Percentiles rank a stretch among this genome's conserved stretches.
Conservation (phyloP, 1,140 invertebrate species). For the Penaeus chinensis region DNA sequence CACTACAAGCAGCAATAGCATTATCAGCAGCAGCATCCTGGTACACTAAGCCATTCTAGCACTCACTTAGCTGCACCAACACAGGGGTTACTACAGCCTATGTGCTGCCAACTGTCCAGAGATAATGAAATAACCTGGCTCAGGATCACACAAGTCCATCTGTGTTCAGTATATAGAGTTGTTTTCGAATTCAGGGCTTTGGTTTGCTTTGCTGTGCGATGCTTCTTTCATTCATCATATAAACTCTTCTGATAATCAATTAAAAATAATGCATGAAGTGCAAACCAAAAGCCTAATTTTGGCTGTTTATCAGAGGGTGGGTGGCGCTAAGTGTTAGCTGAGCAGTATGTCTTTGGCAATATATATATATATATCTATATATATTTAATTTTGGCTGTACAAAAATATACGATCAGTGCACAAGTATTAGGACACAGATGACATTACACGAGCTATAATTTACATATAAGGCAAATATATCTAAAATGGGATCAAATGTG, state of each 20-base stretch:
- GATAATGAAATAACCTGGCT: conserved; percentile 40
- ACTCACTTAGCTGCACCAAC: conserved; percentile 57
- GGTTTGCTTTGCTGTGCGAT: conserved; percentile 29
- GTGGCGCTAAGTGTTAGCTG: conserved; percentile 53
- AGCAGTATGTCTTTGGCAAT: conserved; percentile 40
- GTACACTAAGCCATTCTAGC: conserved; percentile 56
- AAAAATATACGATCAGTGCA: conserved; percentile 43
- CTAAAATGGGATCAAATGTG: conserved; percentile 50
- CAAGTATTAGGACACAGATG: conserved; percentile 47
- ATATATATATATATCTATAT: too few species aligned
- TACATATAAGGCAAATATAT: conserved; percentile 42
- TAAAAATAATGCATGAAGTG: background rate
- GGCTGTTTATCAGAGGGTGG: conserved; percentile 59
- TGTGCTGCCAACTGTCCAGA: conserved; percentile 48
- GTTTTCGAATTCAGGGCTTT: conserved; percentile 46
- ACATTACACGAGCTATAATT: conserved; percentile 57
- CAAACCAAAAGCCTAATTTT: conserved; percentile 55
- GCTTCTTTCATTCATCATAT: background rate
- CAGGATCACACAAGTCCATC: conserved; percentile 21
- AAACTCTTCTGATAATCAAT: conserved; percentile 6
- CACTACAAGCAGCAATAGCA: conserved; percentile 55
- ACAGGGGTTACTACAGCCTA: conserved; percentile 53
- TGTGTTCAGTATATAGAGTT: conserved; percentile 49
- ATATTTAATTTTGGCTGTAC: conserved; percentile 46
- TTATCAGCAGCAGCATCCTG: conserved; percentile 45